Evolutionary conservation across 2,888 invertebrate species (phyloP), one percentile per base, ranked within the genome.

Genomic region (Pasiphila rectangulata): DNA sequence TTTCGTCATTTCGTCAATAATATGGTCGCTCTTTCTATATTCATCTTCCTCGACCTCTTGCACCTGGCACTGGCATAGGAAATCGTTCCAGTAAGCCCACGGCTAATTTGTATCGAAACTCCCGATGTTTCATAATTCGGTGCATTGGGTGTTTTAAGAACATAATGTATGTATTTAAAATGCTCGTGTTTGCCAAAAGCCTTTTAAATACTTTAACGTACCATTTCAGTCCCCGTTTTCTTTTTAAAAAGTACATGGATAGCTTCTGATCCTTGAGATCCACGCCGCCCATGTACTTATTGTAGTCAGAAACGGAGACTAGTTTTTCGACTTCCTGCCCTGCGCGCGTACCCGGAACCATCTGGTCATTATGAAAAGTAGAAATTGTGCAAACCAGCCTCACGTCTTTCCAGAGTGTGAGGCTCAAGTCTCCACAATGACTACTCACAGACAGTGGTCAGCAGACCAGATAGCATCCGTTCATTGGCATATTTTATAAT

Each of bases 191-290:
- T 12, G n/a, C n/a, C n/a, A 24, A n/a, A 9, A 24, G 10, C 9
- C 29, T 15, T 16, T 53, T 53, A 16, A 44, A 57, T 2, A 59
- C 36, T 5, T 59, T 61, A 0, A 44, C 24, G 6, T 59, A 60
- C 59, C 55, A 61, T 17, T 57, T 62, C 17, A 50, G 1, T 4
- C 53, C 41, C 36, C 52, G 46, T 48, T 54, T 62, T 27, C 57
- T 34, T 20, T 62, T 57, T 13, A 57, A 21, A 36, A 57, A 35
- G 43, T 61, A 61, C 50, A 45, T 51, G 36, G 56, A 46, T 16
- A 63, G 56, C 36, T 54, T 58, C 43, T 61, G 61, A 50, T 63
- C 56, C 37, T 57, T 59, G 0, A 52, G 49, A 55, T 61, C 59
- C 17, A 59, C 44, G 0, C 56, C 56, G 17, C 54, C 56, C 57